A percentile compares a stretch with the other conserved stretches of the same genome.
phyloP scores from a whole-genome alignment of 2,113 vertebrate genomes.

The Trematocara nigrifrons region DNA sequence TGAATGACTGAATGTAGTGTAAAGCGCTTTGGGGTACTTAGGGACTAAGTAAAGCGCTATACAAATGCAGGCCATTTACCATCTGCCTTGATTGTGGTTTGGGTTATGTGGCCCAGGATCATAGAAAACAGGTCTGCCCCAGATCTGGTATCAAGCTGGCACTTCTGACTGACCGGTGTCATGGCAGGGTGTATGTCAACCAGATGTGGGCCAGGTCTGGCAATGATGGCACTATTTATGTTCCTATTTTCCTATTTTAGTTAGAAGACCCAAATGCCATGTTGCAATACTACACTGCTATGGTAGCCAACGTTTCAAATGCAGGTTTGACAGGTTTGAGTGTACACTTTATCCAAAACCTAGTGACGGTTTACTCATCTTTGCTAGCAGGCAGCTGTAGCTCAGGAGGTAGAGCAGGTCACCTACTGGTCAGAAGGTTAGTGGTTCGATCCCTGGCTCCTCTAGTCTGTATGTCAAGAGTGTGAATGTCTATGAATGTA shows the following conservation, averaged over 20 bases:
- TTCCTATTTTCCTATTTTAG: background rate
- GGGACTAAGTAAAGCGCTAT: background rate
- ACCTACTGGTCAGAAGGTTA: background rate
- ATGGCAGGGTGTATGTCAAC: background rate
- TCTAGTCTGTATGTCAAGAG: background rate
- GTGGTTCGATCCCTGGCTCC: background rate
- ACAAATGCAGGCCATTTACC: background rate
- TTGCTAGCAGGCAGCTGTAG: accelerated
- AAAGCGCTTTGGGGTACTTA: background rate
- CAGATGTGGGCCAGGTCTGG: background rate
- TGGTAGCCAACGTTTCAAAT: background rate
- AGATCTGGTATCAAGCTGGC: background rate
- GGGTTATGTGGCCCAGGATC: background rate
- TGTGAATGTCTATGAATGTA: background rate
- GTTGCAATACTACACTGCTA: accelerated
- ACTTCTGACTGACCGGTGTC: background rate
- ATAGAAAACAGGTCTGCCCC: background rate
- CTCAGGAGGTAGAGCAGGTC: background rate
- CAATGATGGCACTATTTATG: background rate
- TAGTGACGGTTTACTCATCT: background rate
- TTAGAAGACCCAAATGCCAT: background rate
- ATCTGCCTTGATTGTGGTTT: background rate
- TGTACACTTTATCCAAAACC: background rate
- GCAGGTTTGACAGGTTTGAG: background rate
- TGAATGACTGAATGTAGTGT: background rate